A percentile compares a stretch with the other conserved stretches of the same genome.
Evolutionary conservation across 1,140 invertebrate genomes (phyloP).

Genomic region (Drosophila prosaltans): DNA sequence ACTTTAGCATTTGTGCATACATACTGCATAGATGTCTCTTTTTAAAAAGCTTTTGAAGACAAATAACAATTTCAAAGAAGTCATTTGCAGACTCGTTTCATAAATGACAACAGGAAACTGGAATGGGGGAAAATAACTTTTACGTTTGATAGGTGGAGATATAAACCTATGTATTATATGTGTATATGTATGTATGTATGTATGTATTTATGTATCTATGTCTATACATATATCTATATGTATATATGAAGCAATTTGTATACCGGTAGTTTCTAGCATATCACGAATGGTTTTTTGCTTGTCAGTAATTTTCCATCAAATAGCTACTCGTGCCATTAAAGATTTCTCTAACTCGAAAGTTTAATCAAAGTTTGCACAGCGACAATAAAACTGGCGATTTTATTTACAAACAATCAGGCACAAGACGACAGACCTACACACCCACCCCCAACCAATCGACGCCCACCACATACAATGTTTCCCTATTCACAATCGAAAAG

Average conservation of each 20-base stretch:
- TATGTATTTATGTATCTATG: not conserved
- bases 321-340: constrained; percentile 9
- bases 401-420: constrained; percentile 61
- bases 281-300: not conserved
- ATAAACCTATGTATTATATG: not conserved
- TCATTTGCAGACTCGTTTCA: not conserved
- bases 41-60: no score
- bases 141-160: not conserved
- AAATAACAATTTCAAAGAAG: not conserved
- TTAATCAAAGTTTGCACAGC: constrained; percentile 59
- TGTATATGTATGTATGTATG: not conserved
- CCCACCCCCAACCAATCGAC: not conserved
- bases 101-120: not conserved
- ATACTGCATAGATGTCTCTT: no score
- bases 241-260: not conserved
- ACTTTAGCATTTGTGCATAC: no score
- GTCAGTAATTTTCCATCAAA: constrained; percentile 2
- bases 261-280: not conserved
- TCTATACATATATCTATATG: no score
- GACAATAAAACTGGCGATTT: constrained; percentile 55
- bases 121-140: not conserved
- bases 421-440: not conserved
- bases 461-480: constrained; percentile 1
- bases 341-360: constrained; percentile 33
- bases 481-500: constrained; percentile 21